phyloP scores from a whole-genome alignment of 2,888 invertebrate species.

The Netelia fuscicornis region DNA sequence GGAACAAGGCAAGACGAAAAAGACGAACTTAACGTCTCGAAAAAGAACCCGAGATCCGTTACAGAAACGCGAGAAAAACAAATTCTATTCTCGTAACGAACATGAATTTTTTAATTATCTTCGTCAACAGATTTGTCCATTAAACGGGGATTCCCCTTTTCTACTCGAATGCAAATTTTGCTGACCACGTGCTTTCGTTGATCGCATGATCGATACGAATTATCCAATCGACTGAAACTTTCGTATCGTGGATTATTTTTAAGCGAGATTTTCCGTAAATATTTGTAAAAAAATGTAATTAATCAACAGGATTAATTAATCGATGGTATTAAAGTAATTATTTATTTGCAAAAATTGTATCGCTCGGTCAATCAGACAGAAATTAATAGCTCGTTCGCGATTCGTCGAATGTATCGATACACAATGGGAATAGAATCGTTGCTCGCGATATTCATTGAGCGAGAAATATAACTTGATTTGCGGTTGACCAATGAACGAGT shows the following conservation, averaged over 20 bases:
- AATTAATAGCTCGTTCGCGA: constrained; percentile 25
- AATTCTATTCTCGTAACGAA: not conserved
- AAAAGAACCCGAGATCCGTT: constrained; percentile 6
- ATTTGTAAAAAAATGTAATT: not conserved
- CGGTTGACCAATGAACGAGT: constrained; percentile 48
- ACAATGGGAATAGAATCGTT: constrained; percentile 20
- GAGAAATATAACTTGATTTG: constrained; percentile 58
- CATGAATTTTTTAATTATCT: not conserved
- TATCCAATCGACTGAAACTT: not conserved
- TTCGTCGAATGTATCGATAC: constrained; percentile 34
- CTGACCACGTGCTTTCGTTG: constrained; percentile 13
- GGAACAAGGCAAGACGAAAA: constrained; percentile 29
- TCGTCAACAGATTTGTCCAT: constrained; percentile 19
- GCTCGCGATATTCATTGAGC: constrained; percentile 39
- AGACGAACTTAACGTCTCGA: not conserved
- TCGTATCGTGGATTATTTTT: too few relatives aligned
- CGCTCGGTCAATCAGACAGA: constrained; percentile 26
- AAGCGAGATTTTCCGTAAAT: not conserved
- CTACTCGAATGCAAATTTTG: not conserved
- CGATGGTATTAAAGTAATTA: not conserved
- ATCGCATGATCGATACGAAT: constrained; percentile 11
- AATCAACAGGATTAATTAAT: not conserved
- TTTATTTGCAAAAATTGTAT: not conserved
- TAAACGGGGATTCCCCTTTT: constrained; percentile 33
- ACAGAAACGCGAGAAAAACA: not conserved